These are phyloP conservation scores for Nemurella pictetii DNA, from an alignment of 2,888 invertebrate species.

Conservation along the genomic window DNA sequence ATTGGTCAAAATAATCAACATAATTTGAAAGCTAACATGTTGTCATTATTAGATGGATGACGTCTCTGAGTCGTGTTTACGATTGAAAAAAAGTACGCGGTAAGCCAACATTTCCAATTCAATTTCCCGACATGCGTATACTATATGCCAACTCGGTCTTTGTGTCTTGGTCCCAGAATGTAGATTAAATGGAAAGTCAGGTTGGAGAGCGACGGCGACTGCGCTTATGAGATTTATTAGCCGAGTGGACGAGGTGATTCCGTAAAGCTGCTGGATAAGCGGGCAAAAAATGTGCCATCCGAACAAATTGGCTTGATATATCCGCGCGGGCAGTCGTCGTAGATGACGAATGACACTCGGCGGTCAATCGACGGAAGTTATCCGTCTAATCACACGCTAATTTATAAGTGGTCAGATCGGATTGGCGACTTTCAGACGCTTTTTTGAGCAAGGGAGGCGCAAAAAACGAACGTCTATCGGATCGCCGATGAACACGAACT, in stretches of 20 bases:
- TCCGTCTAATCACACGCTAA: constrained; percentile 24
- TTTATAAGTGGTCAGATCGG: constrained; percentile 27
- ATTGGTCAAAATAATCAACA: not conserved
- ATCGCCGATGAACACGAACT: not conserved
- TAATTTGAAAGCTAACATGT: not conserved
- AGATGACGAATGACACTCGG: constrained; percentile 1
- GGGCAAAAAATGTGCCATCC: not conserved
- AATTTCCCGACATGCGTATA: not conserved
- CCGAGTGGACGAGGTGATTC: not conserved
- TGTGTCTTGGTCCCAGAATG: not conserved
- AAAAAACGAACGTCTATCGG: not conserved
- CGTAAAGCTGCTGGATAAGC: not conserved
- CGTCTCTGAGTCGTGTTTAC: not conserved
- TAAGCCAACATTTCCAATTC: not conserved
- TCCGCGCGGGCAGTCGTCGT: constrained; percentile 8
- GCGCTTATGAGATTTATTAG: not conserved
- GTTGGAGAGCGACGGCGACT: not conserved
- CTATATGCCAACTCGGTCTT: not conserved
- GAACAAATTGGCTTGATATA: not conserved
- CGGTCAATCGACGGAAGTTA: constrained; percentile 17
- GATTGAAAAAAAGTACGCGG: not conserved
- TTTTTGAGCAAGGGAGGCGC: not conserved
- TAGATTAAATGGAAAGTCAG: not conserved
- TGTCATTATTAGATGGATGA: not conserved
- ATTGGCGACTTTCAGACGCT: not conserved